Base-by-base conservation (phyloP, 2,797 vertebrate species). In the Triplophysa yarkandensis region DNA sequence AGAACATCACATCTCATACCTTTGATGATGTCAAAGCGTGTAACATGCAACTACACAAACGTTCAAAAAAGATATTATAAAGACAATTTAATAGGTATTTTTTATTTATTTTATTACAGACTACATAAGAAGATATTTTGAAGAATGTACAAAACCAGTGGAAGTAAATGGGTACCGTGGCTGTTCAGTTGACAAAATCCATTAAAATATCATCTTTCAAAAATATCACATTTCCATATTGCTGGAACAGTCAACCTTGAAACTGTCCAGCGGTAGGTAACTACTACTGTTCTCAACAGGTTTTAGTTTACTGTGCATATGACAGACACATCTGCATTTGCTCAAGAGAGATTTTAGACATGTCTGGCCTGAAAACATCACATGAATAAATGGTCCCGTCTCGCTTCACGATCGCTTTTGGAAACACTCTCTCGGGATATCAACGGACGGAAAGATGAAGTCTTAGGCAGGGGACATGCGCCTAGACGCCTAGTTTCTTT, bases 401-500 rank as follows among this genome's bases (percentile, higher is more conserved):
- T 50, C 34, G 25, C 28, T 77, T 64, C 43, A 50, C 19, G 30
- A 11, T 19, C 41, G 46, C 28, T 48, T 71, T 39, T 50, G 27
- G 62, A 67, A 58, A 71, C 55, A 50, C 23, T 41, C 23, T 71
- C 68, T 13, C 43, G 41, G 16, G 41, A 55, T 23, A 44, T 28
- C 27, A 58, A 19, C 23, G 23, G 39, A 65, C 21, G 44, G 55
- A 44, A 57, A 46, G 27, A 74, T 66, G 50, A 44, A 74, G 27
- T 27, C 30, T 3, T 36, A 36, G 27, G 36, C 23, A 23, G 39
- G 19, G 44, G 62, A 74, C 71, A 25, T 74, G 62, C 25, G 52
- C 28, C 68, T 52, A n/a, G 46, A 43, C 34, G 54, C 14, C 28
- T 62, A 66, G 30, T 77, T 72, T 68, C 60, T 76, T 61, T 66